Evolutionary conservation across 2,113 vertebrate genomes (phyloP), one percentile per base, ranked within the genome.

Genomic region (Engraulis encrasicolus): DNA sequence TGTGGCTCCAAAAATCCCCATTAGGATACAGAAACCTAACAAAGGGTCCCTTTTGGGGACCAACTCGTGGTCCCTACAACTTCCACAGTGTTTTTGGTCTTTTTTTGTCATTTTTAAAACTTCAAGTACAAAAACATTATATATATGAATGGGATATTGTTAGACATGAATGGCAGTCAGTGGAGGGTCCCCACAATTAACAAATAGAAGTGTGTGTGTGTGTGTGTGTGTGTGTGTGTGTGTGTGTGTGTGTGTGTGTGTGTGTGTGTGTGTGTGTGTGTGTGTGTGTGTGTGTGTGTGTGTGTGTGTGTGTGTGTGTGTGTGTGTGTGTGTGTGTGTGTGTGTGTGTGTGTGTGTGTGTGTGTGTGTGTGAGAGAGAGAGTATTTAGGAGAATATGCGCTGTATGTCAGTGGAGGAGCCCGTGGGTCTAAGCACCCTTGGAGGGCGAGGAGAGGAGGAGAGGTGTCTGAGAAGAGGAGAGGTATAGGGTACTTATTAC

Each of bases 231-330:
- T 52, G 50, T 52, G 50, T 52, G 6, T 52, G 50, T 52, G 9
- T 52, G 50, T 52, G 50, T 52, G 50, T 52, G 50, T 52, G 50
- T 52, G 50, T 58, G 77, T 37, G 38, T 81, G 38, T 54, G 38
- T 84, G 61, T 86, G 88, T 86, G 37, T 86, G 79, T 81, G 79
- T 81, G 81, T 54, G 49, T 78, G 82, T 54, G 82, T 79, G 77
- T 77, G 50, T 66, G 52, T 52, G 50, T 81, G 58, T 61, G 50
- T 84, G 81, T 85, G 87, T 83, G 77, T 85, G 83, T 90, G 84
- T 81, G 74, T 34, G 20, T 83, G 49, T 84, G 79, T 48, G 71
- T 77, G 78, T 84, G 84, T 89, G 80, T 87, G 19, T 81, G 74
- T 34, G 20, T 83, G 52, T 84, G 81, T 48, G 71, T 77, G 71